Evolutionary conservation across 2,888 invertebrate genomes (phyloP).

Genomic region (Synanthedon formicaeformis): DNA sequence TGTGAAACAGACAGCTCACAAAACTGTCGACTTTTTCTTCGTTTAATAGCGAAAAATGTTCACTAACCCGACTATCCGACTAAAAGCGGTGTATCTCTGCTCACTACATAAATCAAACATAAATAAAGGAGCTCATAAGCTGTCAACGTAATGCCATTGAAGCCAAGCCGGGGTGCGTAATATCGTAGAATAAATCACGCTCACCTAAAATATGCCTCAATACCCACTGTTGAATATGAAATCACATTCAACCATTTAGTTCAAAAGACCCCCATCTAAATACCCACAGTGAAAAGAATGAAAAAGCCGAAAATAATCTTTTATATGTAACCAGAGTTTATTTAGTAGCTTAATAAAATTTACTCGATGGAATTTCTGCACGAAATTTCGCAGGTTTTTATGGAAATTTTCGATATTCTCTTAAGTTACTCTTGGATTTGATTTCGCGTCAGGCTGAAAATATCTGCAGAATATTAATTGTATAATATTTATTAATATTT

Average conservation of each 20-base stretch:
- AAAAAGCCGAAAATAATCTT: neutral
- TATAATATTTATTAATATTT: too few species aligned
- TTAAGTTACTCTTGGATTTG: too few species aligned
- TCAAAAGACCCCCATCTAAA: constrained; percentile 20
- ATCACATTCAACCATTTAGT: constrained; percentile 40
- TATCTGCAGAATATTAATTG: too few species aligned
- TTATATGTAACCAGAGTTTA: neutral
- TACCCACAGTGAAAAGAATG: constrained; percentile 7
- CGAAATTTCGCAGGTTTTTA: too few species aligned
- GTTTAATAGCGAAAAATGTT: constrained; percentile 25
- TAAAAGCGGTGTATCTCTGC: constrained; percentile 43
- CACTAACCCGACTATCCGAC: constrained; percentile 16
- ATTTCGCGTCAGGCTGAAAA: too few species aligned
- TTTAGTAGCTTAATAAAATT: neutral
- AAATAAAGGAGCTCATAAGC: constrained; percentile 67
- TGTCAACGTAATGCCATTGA: constrained; percentile 66
- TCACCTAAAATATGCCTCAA: constrained; percentile 59
- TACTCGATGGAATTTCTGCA: too few species aligned
- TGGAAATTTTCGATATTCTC: too few species aligned
- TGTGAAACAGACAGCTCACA: constrained; percentile 2
- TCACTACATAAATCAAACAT: constrained; percentile 64
- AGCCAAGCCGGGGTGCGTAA: constrained; percentile 57
- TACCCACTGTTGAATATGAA: constrained; percentile 54
- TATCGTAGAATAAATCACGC: constrained; percentile 62
- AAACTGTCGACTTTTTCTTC: constrained; percentile 8